Evolutionary conservation across 2,113 vertebrate species (phyloP).

Genomic region (Notechis scutatus): DNA sequence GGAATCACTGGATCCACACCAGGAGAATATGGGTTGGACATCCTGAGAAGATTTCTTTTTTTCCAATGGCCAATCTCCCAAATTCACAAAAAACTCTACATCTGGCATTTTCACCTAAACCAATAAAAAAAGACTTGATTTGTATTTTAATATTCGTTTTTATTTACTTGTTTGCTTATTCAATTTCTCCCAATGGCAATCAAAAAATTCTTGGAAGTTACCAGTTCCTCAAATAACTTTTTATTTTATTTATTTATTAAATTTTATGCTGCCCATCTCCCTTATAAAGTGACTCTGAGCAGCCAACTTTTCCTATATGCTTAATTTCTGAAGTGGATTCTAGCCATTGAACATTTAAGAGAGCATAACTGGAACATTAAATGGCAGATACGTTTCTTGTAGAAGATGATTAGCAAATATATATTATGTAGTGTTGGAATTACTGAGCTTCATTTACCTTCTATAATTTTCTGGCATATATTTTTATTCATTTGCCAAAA

Average conservation of each 20-base stretch:
- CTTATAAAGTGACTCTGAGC: not conserved
- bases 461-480: not conserved
- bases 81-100: conserved; percentile 94
- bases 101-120: conserved; percentile 88
- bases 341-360: not conserved
- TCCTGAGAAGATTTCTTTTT: conserved; percentile 78
- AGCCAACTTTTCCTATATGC: not conserved
- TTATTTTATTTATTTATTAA: not conserved
- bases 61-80: conserved; percentile 98
- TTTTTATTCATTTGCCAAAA: not conserved
- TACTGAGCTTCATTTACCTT: not conserved
- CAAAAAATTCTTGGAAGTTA: not conserved
- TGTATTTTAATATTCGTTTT: not conserved
- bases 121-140: conserved; percentile 11
- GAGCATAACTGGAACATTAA: not conserved
- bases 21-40: conserved; percentile 92
- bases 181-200: not conserved
- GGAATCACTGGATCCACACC: conserved; percentile 93
- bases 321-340: not conserved
- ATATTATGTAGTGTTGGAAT: not conserved
- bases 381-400: not conserved
- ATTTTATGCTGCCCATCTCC: not conserved
- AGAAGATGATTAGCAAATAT: not conserved
- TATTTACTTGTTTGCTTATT: not conserved
- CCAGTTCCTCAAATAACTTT: not conserved